Conservation (phyloP, 1,140 invertebrate species). For the Procambarus virginalis region DNA sequence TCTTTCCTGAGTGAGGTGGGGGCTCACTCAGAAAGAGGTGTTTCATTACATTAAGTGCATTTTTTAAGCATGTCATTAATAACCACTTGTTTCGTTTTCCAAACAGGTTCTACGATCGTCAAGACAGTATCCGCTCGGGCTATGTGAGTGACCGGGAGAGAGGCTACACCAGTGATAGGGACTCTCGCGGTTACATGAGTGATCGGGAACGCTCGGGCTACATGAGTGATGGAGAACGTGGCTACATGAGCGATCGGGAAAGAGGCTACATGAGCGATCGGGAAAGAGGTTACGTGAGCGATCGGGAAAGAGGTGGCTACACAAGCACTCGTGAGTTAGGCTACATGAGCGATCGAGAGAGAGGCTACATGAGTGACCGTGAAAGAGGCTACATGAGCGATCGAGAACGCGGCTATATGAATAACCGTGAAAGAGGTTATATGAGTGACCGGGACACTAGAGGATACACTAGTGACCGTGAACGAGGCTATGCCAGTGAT, state of each 20-base stretch:
- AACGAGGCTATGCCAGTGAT: slow-evolving; percentile 82
- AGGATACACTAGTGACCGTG: slow-evolving; percentile 85
- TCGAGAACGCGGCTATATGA: slow-evolving; percentile 61
- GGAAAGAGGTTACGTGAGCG: slow-evolving; percentile 84
- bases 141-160: slow-evolving; percentile 92
- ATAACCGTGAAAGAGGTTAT: slow-evolving; percentile 82
- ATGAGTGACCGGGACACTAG: slow-evolving; percentile 83
- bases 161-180: slow-evolving; percentile 78
- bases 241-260: slow-evolving; percentile 78
- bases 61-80: too few relatives aligned
- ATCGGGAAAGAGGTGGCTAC: slow-evolving; percentile 81
- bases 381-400: slow-evolving; percentile 83
- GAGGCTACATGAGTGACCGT: slow-evolving; percentile 84
- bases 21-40: too few relatives aligned
- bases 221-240: slow-evolving; percentile 89
- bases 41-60: too few relatives aligned
- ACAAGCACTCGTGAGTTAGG: slow-evolving; percentile 85
- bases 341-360: slow-evolving; percentile 85
- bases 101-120: slow-evolving; percentile 76
- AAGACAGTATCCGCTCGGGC: slow-evolving; percentile 90
- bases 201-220: slow-evolving; percentile 83
- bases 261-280: slow-evolving; percentile 64
- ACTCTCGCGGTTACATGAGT: slow-evolving; percentile 72
- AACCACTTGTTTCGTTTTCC: slow-evolving; percentile 11
- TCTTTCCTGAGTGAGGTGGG: too few relatives aligned